Evolutionary conservation across 2,888 invertebrate species (phyloP).

Genomic region (Synanthedon myopaeformis): DNA sequence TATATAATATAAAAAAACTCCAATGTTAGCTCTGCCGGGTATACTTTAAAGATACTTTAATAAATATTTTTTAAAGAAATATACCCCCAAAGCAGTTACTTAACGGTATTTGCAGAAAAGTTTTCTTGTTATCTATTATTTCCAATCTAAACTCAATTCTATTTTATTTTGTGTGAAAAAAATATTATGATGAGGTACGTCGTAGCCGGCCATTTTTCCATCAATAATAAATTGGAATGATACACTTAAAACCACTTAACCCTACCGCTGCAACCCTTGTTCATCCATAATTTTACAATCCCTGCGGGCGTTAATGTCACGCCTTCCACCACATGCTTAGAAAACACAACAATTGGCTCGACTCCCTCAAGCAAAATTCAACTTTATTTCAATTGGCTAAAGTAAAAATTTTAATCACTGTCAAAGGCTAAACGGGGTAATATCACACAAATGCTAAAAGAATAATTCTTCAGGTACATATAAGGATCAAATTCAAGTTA

Average conservation of each 20-base stretch:
- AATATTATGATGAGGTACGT: slow-evolving; percentile 5
- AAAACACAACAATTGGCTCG: slow-evolving; percentile 37
- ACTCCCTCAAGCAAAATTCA: neutral
- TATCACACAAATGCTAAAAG: slow-evolving; percentile 51
- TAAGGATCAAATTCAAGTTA: too few species aligned
- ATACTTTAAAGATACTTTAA: too few species aligned
- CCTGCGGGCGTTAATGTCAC: slow-evolving; percentile 64
- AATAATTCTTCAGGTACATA: slow-evolving; percentile 51
- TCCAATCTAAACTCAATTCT: too few species aligned
- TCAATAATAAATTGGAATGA: slow-evolving; percentile 45
- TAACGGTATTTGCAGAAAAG: too few species aligned
- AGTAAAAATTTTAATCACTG: too few species aligned
- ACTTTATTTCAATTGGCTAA: neutral
- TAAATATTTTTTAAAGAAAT: too few species aligned
- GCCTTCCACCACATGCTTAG: slow-evolving; percentile 51
- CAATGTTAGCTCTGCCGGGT: too few species aligned
- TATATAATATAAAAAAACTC: too few species aligned
- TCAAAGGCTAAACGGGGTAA: slow-evolving; percentile 36
- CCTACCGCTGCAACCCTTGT: slow-evolving; percentile 49
- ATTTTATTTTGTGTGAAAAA: neutral
- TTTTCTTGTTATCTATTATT: too few species aligned
- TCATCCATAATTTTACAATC: slow-evolving; percentile 59
- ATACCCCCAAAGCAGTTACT: too few species aligned
- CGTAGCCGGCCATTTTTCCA: slow-evolving; percentile 37
- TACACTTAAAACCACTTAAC: slow-evolving; percentile 48